Percentiles rank a stretch among this genome's conserved stretches.
These are phyloP conservation scores for Cancer borealis DNA, from an alignment of 2,888 invertebrate species.

Conservation along the genomic window DNA sequence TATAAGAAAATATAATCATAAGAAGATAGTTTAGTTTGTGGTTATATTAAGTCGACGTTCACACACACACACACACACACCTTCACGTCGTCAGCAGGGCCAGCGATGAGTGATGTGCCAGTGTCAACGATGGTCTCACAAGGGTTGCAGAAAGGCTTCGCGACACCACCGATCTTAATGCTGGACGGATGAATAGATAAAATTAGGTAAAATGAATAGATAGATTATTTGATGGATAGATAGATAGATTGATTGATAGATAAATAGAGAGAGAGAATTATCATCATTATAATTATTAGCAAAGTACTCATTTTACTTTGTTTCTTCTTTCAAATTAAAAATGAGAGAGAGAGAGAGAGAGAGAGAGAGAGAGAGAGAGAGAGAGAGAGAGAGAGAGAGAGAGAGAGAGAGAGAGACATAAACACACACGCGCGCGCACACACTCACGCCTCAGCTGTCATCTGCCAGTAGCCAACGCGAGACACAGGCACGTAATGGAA, in stretches of 20 bases:
- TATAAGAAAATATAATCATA: too few species aligned
- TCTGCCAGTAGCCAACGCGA: slow-evolving; percentile 83
- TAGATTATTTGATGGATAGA: background rate
- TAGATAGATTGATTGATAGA: background rate
- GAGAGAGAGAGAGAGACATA: background rate
- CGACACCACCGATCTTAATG: slow-evolving; percentile 62
- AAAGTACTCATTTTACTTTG: too few species aligned
- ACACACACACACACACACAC: background rate
- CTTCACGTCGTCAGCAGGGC: slow-evolving; percentile 81
- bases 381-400: background rate
- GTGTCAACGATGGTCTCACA: slow-evolving; percentile 82
- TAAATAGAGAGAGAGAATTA: background rate
- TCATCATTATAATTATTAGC: too few species aligned
- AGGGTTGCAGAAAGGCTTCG: slow-evolving; percentile 80
- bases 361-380: background rate
- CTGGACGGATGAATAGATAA: background rate
- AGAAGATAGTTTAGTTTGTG: too few species aligned
- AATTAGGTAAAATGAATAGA: background rate
- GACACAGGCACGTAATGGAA: slow-evolving; percentile 82
- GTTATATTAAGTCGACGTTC: too few species aligned
- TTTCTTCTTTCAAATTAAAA: too few species aligned
- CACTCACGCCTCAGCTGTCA: slow-evolving; percentile 79
- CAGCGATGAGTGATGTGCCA: slow-evolving; percentile 82
- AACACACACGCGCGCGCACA: background rate
- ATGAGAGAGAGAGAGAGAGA: background rate